Base-by-base conservation (phyloP, 2,113 vertebrate species). In the Canis aureus region DNA sequence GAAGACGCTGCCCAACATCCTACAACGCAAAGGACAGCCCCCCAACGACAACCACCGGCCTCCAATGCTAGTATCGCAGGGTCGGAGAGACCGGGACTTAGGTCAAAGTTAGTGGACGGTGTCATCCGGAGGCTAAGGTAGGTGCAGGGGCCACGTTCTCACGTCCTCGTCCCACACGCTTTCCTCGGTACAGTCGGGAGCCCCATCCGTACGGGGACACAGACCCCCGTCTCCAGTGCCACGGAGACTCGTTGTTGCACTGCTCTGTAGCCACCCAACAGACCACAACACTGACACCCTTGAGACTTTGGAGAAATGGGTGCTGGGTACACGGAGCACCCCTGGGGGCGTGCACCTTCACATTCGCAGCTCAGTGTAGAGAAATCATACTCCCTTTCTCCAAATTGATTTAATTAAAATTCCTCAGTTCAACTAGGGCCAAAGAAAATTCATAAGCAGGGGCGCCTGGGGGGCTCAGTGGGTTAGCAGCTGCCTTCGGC, bases 351-450 rank as follows among this genome's bases (percentile, higher is more conserved):
- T 49, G 66, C n/a, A 25, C 17, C 66, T 90, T 90, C 78, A 93
- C 23, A 90, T 4, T 94, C 57, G 80, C 1, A 94, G 74, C 32
- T 83, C 88, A 90, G 96, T 29, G 16, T 90, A 95, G 4, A 95
- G 15, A 94, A 96, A 83, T 89, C 90, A 74, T 9, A 79, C 5
- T 89, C 15, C 38, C 62, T 82, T 91, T 79, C 32, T 66, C 27
- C 38, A 92, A 82, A 82, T 0, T 81, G 53, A 82, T 51, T 76
- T 95, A 78, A 93, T 81, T 85, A 84, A 90, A 93, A 71, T 25
- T 55, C 32, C 11, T 53, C 62, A 83, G 62, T 82, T 94, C 49
- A 95, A 93, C 43, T 25, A 82, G 53, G 11, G 8, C 43, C 43
- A 43, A 43, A 43, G 43, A 43, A 43, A 43, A 43, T 43, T 43